phyloP scores from a whole-genome alignment of 1,140 invertebrate species.

The Sycobia sp. region DNA sequence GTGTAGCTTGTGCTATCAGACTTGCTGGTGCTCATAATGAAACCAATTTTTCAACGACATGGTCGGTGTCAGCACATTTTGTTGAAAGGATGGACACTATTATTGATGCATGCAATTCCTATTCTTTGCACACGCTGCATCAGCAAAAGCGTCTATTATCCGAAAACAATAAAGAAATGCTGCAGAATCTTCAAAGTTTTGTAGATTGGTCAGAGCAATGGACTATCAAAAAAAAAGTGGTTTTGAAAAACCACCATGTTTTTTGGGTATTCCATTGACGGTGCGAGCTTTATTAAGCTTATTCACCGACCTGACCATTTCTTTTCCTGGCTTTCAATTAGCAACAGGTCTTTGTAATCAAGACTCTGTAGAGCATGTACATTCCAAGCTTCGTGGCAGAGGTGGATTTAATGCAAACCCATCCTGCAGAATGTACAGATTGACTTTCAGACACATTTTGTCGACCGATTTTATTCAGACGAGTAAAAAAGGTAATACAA shows the following conservation, averaged over 20 bases:
- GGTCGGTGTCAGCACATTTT: not conserved
- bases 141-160: slow-evolving; percentile 30
- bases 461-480: slow-evolving; percentile 6
- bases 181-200: slow-evolving; percentile 27
- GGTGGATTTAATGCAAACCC: slow-evolving; percentile 25
- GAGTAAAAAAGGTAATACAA: not conserved
- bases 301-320: not conserved
- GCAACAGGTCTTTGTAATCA: slow-evolving; percentile 37
- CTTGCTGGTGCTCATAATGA: slow-evolving; percentile 17
- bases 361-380: slow-evolving; percentile 37
- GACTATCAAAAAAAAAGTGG: not conserved
- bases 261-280: not conserved
- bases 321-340: slow-evolving; percentile 34
- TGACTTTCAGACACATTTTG: slow-evolving; percentile 24
- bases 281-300: not conserved
- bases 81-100: not conserved
- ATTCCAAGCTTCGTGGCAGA: slow-evolving; percentile 36
- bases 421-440: not conserved
- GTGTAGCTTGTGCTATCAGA: slow-evolving; percentile 22
- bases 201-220: slow-evolving; percentile 30
- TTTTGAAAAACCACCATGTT: slow-evolving; percentile 7
- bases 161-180: slow-evolving; percentile 28
- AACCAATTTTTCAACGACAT: not conserved
- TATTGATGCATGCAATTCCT: slow-evolving; percentile 33
- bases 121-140: slow-evolving; percentile 13